Evolutionary conservation across 92 coral and sea anemone genomes (phyloP), one percentile per base, ranked within the genome.

Genomic region (Epizoanthus stellaris): DNA sequence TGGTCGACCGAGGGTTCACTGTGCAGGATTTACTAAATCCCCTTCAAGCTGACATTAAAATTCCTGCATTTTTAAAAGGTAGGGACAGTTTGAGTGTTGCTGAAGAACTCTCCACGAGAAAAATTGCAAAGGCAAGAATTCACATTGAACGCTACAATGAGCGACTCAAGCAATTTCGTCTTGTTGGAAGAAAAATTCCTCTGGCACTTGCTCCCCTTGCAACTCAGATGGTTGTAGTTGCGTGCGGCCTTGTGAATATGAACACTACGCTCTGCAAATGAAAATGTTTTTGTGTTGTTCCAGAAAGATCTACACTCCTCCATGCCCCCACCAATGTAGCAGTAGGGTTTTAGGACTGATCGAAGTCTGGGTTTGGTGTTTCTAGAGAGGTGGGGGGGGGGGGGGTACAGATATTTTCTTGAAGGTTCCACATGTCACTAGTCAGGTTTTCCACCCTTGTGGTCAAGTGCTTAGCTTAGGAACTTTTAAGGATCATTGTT

Each of bases 161-260:
- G 67, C 75, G 91, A 7, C 73, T 88, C 67, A 88, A 88, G 73
- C 73, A 74, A 71, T 88, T 88, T 68, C 74, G 77, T 38, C 85
- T 88, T 23, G 85, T 88, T 34, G 88, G 91, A 75, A 52, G 80
- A 61, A 88, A 13, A 81, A 82, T 87, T 39, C 91, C 91, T 9
- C 73, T 87, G 30, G 25, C 75, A n/a, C 58, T 87, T 71, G 85
- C 93, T 40, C 93, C 90, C 43, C 87, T 90, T 71, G 93, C 90
- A 45, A 90, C 93, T 20, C 93, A 90, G 76, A 90, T 90, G 90
- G 92, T 89, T 60, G 89, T 89, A 19, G 89, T 89, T 19, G 92
- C 87, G 7, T 77, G 89, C 73, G 80, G 79, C 6, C 90, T 89
- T 23, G 92, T 89, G 0, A 89, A 89, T 23, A 23, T 23, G 25